phyloP scores from a whole-genome alignment of 2,797 vertebrate species.

The Rhinogobio ventralis region DNA sequence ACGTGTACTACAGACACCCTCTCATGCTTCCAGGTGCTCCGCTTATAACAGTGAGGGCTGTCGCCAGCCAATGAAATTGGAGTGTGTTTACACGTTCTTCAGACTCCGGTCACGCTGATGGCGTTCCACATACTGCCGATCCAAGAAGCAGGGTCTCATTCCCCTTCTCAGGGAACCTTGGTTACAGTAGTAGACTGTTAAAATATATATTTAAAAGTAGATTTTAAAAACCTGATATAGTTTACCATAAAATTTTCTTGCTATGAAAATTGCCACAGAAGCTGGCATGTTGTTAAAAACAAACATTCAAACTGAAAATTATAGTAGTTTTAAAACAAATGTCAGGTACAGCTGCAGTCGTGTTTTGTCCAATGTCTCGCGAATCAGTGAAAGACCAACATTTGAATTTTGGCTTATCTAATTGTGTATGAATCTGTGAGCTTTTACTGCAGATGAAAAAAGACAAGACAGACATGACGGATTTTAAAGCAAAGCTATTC shows the following conservation, averaged over 20 bases:
- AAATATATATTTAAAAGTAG: background rate
- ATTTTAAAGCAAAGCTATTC: conserved; percentile 37
- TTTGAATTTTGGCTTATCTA: conserved; percentile 9
- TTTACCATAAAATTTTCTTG: background rate
- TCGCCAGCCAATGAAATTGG: too few relatives aligned
- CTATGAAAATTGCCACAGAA: background rate
- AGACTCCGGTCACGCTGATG: too few relatives aligned
- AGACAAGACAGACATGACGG: conserved; percentile 42
- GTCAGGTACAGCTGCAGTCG: background rate
- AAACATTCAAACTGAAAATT: background rate
- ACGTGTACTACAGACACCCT: too few relatives aligned
- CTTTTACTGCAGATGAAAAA: conserved; percentile 21
- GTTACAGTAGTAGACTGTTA: background rate
- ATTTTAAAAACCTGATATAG: background rate
- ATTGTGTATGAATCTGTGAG: conserved; percentile 1
- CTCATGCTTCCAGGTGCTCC: too few relatives aligned
- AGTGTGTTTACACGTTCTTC: too few relatives aligned
- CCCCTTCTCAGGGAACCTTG: background rate
- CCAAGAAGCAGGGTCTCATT: too few relatives aligned
- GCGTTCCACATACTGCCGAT: too few relatives aligned
- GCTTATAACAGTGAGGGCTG: too few relatives aligned
- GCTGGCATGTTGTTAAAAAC: background rate
- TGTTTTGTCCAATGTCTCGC: background rate
- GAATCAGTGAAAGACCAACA: background rate
- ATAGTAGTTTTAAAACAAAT: background rate